Evolutionary conservation across 2,797 vertebrate genomes (phyloP).

Genomic region (Hafferia zeledoni): DNA sequence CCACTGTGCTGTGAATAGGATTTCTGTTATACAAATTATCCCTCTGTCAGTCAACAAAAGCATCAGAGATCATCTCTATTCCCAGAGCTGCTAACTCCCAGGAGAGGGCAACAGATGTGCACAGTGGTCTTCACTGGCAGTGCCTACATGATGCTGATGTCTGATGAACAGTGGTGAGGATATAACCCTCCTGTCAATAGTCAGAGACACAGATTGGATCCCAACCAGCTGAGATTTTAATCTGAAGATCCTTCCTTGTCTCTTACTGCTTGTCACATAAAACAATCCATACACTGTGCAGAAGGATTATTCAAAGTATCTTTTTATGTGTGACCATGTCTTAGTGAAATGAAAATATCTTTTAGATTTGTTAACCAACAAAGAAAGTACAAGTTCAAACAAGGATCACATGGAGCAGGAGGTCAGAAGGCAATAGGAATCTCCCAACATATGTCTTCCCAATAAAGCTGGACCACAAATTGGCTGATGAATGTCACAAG

Average conservation of each 20-base stretch:
- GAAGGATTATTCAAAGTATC: not conserved
- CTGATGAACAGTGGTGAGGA: not conserved
- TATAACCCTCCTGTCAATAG: not conserved
- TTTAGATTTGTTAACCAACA: not conserved
- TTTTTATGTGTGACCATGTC: not conserved
- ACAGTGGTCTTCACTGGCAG: not conserved
- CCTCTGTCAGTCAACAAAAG: not conserved
- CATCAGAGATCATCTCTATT: not conserved
- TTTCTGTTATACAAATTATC: not conserved
- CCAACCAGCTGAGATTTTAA: not conserved
- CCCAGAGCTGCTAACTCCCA: not conserved
- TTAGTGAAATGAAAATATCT: not conserved
- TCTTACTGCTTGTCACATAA: not conserved
- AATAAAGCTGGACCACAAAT: not conserved
- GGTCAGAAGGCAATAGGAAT: not conserved
- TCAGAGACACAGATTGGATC: not conserved
- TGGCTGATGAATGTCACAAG: not conserved
- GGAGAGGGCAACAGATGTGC: not conserved
- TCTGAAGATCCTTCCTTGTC: not conserved
- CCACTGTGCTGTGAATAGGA: not conserved
- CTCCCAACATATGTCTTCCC: not conserved
- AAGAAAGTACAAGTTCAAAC: not conserved
- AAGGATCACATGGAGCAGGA: not conserved
- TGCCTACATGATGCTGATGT: not conserved
- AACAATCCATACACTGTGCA: not conserved